phyloP scores from a whole-genome alignment of 1,140 invertebrate genomes.

The Zaprionus vittiger region DNA sequence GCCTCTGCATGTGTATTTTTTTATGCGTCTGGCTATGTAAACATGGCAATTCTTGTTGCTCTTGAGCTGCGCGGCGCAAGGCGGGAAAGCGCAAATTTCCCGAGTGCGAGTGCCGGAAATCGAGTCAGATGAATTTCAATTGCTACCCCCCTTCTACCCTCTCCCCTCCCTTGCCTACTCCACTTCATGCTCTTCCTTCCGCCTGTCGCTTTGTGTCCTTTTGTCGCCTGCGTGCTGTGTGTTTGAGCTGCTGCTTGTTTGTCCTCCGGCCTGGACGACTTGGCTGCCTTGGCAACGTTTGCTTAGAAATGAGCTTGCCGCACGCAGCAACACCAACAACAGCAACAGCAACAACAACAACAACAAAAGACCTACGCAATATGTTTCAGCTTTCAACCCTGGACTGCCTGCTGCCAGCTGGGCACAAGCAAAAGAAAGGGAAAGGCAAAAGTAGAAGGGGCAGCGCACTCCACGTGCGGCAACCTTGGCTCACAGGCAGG shows the following conservation, averaged over 20 bases:
- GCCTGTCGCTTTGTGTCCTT: slow-evolving; percentile 33
- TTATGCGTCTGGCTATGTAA: slow-evolving; percentile 37
- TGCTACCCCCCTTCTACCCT: slow-evolving; percentile 21
- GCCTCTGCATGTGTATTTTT: slow-evolving; percentile 15
- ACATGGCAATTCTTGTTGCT: slow-evolving; percentile 57
- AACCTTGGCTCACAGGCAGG: slow-evolving; percentile 44
- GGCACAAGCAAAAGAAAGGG: not conserved
- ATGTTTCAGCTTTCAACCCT: slow-evolving; percentile 74
- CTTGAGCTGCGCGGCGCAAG: not conserved
- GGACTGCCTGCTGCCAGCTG: slow-evolving; percentile 27
- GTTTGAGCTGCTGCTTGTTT: slow-evolving; percentile 36
- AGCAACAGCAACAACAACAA: slow-evolving; percentile 7
- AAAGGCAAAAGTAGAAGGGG: not conserved
- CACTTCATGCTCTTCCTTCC: not conserved
- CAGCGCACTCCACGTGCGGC: slow-evolving; percentile 36
- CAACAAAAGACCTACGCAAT: slow-evolving; percentile 69
- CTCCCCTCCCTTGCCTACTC: not conserved
- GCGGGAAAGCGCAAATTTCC: slow-evolving; percentile 55
- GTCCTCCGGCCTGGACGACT: slow-evolving; percentile 57
- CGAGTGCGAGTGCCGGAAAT: slow-evolving; percentile 61
- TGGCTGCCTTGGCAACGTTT: slow-evolving; percentile 68
- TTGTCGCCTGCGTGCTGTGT: slow-evolving; percentile 15
- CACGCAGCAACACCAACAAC: slow-evolving; percentile 59
- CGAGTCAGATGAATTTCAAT: slow-evolving; percentile 78
- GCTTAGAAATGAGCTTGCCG: slow-evolving; percentile 48